Evolutionary conservation across 2,888 invertebrate genomes (phyloP).

Genomic region (Mycalesis mineus): DNA sequence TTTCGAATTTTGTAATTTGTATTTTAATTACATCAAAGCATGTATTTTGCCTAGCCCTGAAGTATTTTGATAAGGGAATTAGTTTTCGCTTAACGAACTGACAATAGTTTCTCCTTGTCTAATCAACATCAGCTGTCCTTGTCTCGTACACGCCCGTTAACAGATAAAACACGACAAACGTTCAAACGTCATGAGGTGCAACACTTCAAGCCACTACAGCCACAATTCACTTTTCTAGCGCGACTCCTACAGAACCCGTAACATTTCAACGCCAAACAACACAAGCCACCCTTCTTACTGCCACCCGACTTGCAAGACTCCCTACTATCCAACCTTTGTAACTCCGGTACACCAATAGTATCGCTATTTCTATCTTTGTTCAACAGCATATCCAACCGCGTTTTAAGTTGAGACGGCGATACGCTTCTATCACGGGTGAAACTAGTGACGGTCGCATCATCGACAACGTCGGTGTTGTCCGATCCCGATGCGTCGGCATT

Average conservation of each 20-base stretch:
- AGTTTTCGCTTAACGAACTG: no score
- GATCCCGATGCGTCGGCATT: constrained; percentile 65
- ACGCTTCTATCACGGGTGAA: constrained; percentile 68
- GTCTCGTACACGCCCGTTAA: not conserved
- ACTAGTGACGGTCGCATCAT: constrained; percentile 37
- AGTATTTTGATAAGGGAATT: no score
- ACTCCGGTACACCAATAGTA: constrained; percentile 41
- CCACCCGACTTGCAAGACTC: constrained; percentile 62
- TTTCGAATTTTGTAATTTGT: no score
- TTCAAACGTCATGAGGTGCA: constrained; percentile 44
- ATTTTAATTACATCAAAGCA: no score
- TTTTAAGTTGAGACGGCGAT: constrained; percentile 81
- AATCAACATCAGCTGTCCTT: not conserved
- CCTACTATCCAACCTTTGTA: constrained; percentile 58
- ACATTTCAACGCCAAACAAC: constrained; percentile 65
- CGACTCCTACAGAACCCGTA: constrained; percentile 64
- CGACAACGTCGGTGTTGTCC: constrained; percentile 49
- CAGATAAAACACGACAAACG: constrained; percentile 11
- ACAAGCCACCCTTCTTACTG: constrained; percentile 53
- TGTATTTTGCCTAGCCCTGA: no score
- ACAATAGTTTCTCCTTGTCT: no score
- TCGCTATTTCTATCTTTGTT: constrained; percentile 31
- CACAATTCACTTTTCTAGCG: constrained; percentile 54
- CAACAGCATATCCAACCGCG: constrained; percentile 73
- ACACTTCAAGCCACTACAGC: constrained; percentile 55